phyloP scores from a whole-genome alignment of 2,797 vertebrate genomes.

The Gymnothorax reevesii region DNA sequence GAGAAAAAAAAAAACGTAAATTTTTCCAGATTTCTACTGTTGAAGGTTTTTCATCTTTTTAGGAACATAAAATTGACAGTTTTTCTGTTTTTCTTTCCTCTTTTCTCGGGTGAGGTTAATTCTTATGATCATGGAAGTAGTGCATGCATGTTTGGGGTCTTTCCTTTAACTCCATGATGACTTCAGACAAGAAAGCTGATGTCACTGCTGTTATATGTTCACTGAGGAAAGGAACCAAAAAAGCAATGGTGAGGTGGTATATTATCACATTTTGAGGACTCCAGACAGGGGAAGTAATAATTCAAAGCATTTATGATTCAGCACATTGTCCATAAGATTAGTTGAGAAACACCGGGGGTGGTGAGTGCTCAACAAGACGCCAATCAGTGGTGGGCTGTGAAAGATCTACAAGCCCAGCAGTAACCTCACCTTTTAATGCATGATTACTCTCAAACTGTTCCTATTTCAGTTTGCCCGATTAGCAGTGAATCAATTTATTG shows the following conservation, averaged over 20 bases:
- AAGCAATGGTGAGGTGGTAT: not conserved
- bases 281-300: too few species aligned
- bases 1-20: not conserved
- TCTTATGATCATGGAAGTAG: not conserved
- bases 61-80: not conserved
- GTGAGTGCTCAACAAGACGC: too few species aligned
- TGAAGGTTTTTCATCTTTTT: not conserved
- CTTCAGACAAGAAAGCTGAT: not conserved
- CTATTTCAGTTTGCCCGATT: too few species aligned
- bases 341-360: too few species aligned
- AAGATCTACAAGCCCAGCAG: too few species aligned
- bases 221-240: not conserved
- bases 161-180: not conserved
- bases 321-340: too few species aligned
- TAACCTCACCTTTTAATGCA: too few species aligned
- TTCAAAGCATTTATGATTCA: too few species aligned
- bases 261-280: too few species aligned
- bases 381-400: too few species aligned
- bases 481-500: too few species aligned
- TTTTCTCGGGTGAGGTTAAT: not conserved
- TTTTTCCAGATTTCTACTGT: not conserved
- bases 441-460: too few species aligned
- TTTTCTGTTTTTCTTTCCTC: not conserved
- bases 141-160: not conserved
- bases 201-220: not conserved